Percentiles rank a stretch among this genome's conserved stretches.
phyloP scores from a whole-genome alignment of 1,140 invertebrate species.

The Lasioglossum albipes region DNA sequence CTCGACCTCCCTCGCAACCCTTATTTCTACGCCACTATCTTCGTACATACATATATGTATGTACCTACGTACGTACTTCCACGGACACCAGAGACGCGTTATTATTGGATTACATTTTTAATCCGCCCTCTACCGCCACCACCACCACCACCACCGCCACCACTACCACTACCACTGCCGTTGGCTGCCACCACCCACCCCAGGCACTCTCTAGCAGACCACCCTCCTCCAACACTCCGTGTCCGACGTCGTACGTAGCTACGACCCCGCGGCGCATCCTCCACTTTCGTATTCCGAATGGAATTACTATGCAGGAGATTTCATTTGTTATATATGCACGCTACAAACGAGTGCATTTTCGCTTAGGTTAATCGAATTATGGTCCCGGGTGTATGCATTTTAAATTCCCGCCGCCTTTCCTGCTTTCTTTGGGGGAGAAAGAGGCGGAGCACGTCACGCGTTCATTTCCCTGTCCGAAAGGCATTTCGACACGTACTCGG shows the following conservation, averaged over 20 bases:
- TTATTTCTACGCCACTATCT: conserved; percentile 64
- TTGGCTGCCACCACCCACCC: neutral
- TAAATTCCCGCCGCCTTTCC: conserved; percentile 67
- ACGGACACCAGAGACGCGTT: conserved; percentile 79
- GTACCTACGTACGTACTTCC: conserved; percentile 72
- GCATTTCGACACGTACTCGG: neutral
- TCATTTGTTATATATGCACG: conserved; percentile 80
- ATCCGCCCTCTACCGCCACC: conserved; percentile 73
- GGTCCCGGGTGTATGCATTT: conserved; percentile 74
- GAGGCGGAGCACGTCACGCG: neutral
- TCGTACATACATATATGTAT: conserved; percentile 52
- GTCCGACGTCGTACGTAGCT: conserved; percentile 65
- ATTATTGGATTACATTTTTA: conserved; percentile 82
- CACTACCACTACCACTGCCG: conserved; percentile 63
- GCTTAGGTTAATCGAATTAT: conserved; percentile 78
- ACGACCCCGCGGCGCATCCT: conserved; percentile 66
- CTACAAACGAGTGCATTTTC: conserved; percentile 80
- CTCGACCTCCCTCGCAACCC: conserved; percentile 52
- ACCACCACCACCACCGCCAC: conserved; percentile 64
- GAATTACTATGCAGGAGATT: conserved; percentile 80
- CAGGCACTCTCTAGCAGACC: conserved; percentile 37
- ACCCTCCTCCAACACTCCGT: conserved; percentile 37
- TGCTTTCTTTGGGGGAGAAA: conserved; percentile 23
- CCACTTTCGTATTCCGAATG: conserved; percentile 79
- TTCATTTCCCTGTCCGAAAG: neutral